Conservation (phyloP, 1,140 invertebrate genomes). For the Pseudomyrmex cubaensis region DNA sequence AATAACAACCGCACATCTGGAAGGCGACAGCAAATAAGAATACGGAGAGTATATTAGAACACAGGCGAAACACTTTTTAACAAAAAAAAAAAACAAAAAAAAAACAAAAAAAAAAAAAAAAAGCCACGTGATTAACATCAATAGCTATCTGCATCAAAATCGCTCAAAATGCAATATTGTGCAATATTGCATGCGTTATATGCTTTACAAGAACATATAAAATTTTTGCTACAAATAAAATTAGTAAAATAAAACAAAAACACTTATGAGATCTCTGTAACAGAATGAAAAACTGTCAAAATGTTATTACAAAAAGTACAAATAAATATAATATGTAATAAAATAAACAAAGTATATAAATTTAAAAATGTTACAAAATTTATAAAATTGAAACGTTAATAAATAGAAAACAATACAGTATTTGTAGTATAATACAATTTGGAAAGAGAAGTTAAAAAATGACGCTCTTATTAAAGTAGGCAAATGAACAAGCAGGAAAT, state of each 20-base stretch:
- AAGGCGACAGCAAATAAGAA: constrained; percentile 74
- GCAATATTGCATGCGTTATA: background rate
- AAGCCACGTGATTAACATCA: background rate
- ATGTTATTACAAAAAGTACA: background rate
- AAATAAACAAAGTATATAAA: too few species aligned
- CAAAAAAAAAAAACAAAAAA: constrained; percentile 7
- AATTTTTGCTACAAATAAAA: constrained; percentile 7
- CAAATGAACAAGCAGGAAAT: background rate
- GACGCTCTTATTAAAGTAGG: background rate
- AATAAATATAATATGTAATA: too few species aligned
- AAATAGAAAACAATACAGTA: background rate
- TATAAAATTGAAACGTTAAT: constrained; percentile 6
- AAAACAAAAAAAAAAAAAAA: background rate
- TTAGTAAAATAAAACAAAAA: constrained; percentile 11
- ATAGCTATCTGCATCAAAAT: background rate
- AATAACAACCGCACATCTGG: constrained; percentile 71
- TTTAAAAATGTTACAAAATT: background rate
- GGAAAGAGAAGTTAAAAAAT: background rate
- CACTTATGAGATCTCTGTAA: background rate
- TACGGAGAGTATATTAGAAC: constrained; percentile 24
- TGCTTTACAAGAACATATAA: background rate
- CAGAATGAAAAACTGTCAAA: constrained; percentile 1
- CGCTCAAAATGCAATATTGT: constrained; percentile 5
- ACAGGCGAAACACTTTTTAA: constrained; percentile 6
- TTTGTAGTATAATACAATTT: background rate